Evolutionary conservation across 2,888 invertebrate species (phyloP).

Genomic region (Mythimna vitellina): DNA sequence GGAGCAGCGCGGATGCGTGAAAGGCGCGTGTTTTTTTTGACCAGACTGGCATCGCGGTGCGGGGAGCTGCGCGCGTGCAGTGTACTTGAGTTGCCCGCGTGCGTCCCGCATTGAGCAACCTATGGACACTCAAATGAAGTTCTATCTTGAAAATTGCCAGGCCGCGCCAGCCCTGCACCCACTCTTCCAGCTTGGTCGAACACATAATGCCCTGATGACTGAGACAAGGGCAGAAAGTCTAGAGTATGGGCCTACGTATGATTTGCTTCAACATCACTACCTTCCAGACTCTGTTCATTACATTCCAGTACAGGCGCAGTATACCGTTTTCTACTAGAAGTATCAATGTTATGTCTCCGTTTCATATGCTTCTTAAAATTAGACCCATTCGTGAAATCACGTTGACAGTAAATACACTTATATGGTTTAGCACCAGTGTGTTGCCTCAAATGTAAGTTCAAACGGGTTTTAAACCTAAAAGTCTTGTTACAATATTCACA

Average conservation of each 20-base stretch:
- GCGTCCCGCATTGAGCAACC: no score
- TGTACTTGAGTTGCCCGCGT: no score
- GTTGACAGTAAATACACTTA: constrained; percentile 81
- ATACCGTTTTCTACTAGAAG: constrained; percentile 77
- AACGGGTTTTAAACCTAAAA: constrained; percentile 85
- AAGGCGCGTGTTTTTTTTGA: no score
- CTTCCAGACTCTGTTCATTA: constrained; percentile 61
- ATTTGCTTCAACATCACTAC: constrained; percentile 34
- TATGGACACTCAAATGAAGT: no score
- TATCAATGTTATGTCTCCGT: constrained; percentile 85
- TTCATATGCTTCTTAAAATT: constrained; percentile 89
- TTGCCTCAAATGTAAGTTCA: constrained; percentile 85
- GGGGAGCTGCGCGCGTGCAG: no score
- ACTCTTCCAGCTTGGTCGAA: no score
- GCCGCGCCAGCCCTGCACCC: no score
- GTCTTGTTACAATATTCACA: constrained; percentile 86
- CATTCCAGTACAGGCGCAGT: constrained; percentile 64
- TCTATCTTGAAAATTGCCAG: no score
- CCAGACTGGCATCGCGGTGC: no score
- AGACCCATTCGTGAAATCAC: constrained; percentile 88
- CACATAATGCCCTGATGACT: no score
- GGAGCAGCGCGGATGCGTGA: no score
- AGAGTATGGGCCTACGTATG: constrained; percentile 18
- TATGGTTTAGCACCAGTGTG: constrained; percentile 88
- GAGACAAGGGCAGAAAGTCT: no score